Percentiles rank a stretch among this genome's conserved stretches.
phyloP scores from a whole-genome alignment of 2,888 invertebrate species.

The Pachliopta kotzebuea region DNA sequence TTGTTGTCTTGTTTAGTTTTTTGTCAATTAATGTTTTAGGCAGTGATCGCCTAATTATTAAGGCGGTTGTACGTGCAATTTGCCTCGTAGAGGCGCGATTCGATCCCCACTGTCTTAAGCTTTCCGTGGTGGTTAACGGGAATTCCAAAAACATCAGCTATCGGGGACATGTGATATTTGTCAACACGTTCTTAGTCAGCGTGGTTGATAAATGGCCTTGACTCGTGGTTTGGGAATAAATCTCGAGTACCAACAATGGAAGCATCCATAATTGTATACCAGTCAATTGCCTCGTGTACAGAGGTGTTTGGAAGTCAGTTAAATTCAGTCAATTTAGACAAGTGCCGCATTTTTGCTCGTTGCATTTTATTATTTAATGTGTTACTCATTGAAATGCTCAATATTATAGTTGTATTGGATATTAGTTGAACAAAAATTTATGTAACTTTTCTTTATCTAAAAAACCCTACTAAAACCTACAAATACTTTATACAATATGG shows the following conservation, averaged over 20 bases:
- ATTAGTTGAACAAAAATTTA: constrained; percentile 22
- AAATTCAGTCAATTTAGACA: constrained; percentile 68
- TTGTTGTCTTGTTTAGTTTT: constrained; percentile 68
- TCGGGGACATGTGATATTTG: too few relatives aligned
- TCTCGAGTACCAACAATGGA: too few relatives aligned
- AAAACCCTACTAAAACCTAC: neutral
- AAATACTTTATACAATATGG: too few relatives aligned
- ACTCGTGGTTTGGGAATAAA: too few relatives aligned
- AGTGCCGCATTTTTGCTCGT: constrained; percentile 73
- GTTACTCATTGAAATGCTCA: constrained; percentile 79
- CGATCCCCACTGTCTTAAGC: too few relatives aligned
- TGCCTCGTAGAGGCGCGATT: too few relatives aligned
- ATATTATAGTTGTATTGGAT: constrained; percentile 44
- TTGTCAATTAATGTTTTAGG: constrained; percentile 72
- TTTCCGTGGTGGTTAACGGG: too few relatives aligned
- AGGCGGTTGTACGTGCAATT: too few relatives aligned
- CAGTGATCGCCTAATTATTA: too few relatives aligned
- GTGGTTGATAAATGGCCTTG: too few relatives aligned
- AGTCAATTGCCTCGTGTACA: constrained; percentile 65
- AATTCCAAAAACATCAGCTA: too few relatives aligned
- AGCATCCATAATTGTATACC: neutral
- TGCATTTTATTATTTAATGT: constrained; percentile 53
- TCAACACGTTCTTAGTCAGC: too few relatives aligned
- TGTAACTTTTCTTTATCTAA: neutral
- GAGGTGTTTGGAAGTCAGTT: neutral